Evolutionary conservation across 2,113 vertebrate genomes (phyloP).

Genomic region (Paradoxurus hermaphroditus): DNA sequence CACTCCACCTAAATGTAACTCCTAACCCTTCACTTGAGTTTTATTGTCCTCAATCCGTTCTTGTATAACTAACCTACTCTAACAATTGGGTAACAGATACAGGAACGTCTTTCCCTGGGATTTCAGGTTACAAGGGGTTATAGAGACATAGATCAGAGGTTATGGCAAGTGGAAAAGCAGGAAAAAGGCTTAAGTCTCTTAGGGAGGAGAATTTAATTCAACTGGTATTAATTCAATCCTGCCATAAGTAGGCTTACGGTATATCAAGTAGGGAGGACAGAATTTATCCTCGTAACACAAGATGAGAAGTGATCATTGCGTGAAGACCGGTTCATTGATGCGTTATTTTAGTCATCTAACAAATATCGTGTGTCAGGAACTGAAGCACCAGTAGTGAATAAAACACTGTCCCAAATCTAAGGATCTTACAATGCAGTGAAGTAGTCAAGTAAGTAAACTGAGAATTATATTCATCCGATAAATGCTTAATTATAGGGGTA

Average conservation of each 20-base stretch:
- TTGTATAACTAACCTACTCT: background rate
- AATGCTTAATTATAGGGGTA: background rate
- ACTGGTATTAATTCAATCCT: background rate
- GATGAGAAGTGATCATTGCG: background rate
- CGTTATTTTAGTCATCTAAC: background rate
- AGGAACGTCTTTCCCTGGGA: background rate
- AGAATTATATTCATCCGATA: background rate
- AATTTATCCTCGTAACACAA: background rate
- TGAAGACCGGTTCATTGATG: background rate
- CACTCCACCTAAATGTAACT: background rate
- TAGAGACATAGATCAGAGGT: background rate
- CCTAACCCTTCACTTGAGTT: background rate
- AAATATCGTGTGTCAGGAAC: background rate
- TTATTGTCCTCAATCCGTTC: background rate
- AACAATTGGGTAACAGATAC: background rate
- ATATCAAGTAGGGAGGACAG: background rate
- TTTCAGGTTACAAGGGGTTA: background rate
- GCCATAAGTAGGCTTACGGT: background rate
- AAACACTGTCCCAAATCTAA: background rate
- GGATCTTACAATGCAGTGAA: background rate
- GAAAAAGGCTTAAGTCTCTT: background rate
- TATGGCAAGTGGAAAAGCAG: background rate
- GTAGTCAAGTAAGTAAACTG: background rate
- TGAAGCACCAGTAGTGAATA: background rate
- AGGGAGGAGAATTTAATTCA: background rate